Conservation (phyloP, 2,797 vertebrate species). For the Graptemys geographica region DNA sequence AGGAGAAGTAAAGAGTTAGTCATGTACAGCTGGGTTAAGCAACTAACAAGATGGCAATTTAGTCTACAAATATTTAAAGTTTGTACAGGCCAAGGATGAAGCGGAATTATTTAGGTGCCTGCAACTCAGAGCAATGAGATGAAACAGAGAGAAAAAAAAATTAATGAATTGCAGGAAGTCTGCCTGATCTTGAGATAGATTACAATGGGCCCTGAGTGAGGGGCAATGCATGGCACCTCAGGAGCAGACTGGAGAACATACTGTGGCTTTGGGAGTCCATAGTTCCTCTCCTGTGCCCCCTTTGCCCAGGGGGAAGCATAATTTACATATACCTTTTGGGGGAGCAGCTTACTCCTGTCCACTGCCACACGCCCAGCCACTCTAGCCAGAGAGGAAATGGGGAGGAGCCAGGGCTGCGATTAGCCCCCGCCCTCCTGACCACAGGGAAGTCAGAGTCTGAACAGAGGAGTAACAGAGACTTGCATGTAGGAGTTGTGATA, state of each 20-base stretch:
- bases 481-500: background rate
- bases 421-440: background rate
- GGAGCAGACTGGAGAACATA: background rate
- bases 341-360: background rate
- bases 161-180: background rate
- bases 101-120: conserved; percentile 34
- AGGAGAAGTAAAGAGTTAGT: conserved; percentile 2
- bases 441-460: background rate
- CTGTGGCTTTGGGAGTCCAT: background rate
- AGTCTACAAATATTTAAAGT: conserved; percentile 31
- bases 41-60: background rate
- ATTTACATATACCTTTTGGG: background rate
- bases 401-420: background rate
- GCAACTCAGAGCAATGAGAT: background rate
- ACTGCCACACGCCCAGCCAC: background rate
- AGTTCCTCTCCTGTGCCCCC: background rate
- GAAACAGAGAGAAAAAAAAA: conserved; percentile 23
- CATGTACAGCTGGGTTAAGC: conserved; percentile 24
- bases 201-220: background rate
- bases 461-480: background rate
- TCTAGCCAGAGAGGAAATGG: background rate
- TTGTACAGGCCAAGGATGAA: conserved; percentile 30
- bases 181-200: background rate
- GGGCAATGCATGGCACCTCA: background rate
- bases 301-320: background rate